A percentile compares a stretch with the other conserved stretches of the same genome.
These are phyloP conservation scores for Prunella himalayana DNA, from an alignment of 2,113 vertebrate genomes.

Conservation along the genomic window DNA sequence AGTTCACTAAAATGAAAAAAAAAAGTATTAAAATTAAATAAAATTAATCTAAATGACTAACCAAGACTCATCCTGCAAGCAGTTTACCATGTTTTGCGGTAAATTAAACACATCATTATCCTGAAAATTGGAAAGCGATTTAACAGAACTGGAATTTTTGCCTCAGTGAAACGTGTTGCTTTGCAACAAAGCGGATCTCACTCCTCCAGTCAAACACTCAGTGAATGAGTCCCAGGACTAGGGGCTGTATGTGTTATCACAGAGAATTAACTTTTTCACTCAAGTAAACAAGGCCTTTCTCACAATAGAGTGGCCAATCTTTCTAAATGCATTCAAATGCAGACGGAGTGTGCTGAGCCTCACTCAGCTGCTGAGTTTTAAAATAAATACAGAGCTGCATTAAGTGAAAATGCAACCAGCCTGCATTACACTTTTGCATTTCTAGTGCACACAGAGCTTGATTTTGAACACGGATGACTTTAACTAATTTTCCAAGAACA, in stretches of 20 bases:
- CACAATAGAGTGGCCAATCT: slow-evolving; percentile 59
- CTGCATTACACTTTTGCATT: neutral
- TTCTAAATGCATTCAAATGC: slow-evolving; percentile 55
- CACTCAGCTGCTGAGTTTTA: neutral
- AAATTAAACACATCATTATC: slow-evolving; percentile 82
- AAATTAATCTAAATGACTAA: slow-evolving; percentile 67
- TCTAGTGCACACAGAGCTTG: neutral
- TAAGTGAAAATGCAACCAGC: neutral
- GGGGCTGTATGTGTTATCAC: slow-evolving; percentile 56
- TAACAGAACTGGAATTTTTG: slow-evolving; percentile 80
- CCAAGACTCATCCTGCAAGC: slow-evolving; percentile 68
- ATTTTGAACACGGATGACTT: neutral
- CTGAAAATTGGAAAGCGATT: slow-evolving; percentile 59
- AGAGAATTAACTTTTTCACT: slow-evolving; percentile 64
- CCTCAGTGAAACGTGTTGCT: slow-evolving; percentile 79
- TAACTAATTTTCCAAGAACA: neutral
- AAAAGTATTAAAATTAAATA: neutral
- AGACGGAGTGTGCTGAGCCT: neutral
- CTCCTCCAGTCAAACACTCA: slow-evolving; percentile 65
- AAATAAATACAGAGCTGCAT: neutral
- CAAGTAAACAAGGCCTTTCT: slow-evolving; percentile 73
- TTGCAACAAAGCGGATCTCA: slow-evolving; percentile 83
- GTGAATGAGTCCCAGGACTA: slow-evolving; percentile 67
- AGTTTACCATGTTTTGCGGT: slow-evolving; percentile 69
- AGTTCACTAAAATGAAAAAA: neutral